Percentiles rank a stretch among this genome's conserved stretches.
Conservation (phyloP, 2,888 invertebrate genomes). For the Drosophila colorata region DNA sequence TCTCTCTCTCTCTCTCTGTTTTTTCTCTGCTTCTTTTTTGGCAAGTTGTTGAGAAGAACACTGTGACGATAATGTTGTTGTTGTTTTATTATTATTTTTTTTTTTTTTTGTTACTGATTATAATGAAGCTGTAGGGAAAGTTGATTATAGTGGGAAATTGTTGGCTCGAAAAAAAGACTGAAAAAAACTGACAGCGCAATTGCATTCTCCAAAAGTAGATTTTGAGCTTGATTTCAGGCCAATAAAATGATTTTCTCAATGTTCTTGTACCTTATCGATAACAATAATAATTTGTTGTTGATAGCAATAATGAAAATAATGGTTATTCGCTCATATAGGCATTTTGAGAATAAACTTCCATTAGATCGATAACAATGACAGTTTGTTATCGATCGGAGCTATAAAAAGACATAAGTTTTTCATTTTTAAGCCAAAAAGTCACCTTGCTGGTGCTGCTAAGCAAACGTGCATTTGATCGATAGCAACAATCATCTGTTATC, state of each 20-base stretch:
- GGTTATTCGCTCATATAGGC: too few species aligned
- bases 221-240: neutral
- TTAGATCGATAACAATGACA: neutral
- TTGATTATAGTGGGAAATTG: conserved; percentile 37
- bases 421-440: too few species aligned
- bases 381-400: too few species aligned
- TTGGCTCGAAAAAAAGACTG: neutral
- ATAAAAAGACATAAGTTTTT: too few species aligned
- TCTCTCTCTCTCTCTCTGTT: conserved; percentile 12
- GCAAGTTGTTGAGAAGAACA: conserved; percentile 29
- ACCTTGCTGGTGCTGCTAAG: too few species aligned
- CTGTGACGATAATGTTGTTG: conserved; percentile 29
- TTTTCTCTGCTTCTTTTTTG: conserved; percentile 6
- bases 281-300: neutral
- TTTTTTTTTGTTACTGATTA: neutral
- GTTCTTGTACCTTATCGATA: neutral
- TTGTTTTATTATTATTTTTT: conserved; percentile 1
- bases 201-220: too few species aligned
- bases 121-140: conserved; percentile 64
- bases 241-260: too few species aligned
- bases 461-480: neutral
- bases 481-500: neutral
- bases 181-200: neutral
- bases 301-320: too few species aligned
- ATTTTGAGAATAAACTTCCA: too few species aligned